Base-by-base conservation (phyloP, 1,140 invertebrate species). In the Calliphora vicina region DNA sequence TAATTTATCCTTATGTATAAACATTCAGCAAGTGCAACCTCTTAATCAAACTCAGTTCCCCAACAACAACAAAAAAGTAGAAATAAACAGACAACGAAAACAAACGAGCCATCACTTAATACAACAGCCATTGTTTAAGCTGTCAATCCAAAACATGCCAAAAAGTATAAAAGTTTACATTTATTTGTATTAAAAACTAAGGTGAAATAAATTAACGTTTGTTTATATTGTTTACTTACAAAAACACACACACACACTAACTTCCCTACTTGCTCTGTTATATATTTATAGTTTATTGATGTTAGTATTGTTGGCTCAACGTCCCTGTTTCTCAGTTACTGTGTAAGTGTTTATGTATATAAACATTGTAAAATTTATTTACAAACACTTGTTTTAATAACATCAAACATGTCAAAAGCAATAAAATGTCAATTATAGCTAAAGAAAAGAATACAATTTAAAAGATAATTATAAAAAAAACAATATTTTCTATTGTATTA, bases 161-260 rank as follows among this genome's bases (percentile, higher is more conserved):
- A 67, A 67, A 67, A 67, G 61, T 67, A 67, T 67, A 67, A 67
- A 67, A 67, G 61, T 67, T 23, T 67, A 67, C 61, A 67, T 67
- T 67, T 67, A 67, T 67, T 67, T 67, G 61, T 67, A 67, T 67
- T 67, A 67, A 67, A 67, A 67, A 67, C 61, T 67, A 67, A 67
- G 61, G 61, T 67, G 61, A 67, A 67, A 67, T 67, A 67, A 67
- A 67, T 67, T 67, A 67, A 67, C 61, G 61, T 67, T 25, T 67
- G 61, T 67, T 67, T 67, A 25, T 67, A 67, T 67, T 67, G 61
- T 67, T 57, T 57, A 57, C 50, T 57, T 15, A 57, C 50, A 57
- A 57, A 17, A 57, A 67, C 57, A 67, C 10, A 67, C n/a, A 67
- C 61, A 67, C 17, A 67, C 57, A 67, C 57, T 57, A n/a, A 57